Evolutionary conservation across 2,113 vertebrate species (phyloP).

Genomic region (Chamaetylas fuelleborni): DNA sequence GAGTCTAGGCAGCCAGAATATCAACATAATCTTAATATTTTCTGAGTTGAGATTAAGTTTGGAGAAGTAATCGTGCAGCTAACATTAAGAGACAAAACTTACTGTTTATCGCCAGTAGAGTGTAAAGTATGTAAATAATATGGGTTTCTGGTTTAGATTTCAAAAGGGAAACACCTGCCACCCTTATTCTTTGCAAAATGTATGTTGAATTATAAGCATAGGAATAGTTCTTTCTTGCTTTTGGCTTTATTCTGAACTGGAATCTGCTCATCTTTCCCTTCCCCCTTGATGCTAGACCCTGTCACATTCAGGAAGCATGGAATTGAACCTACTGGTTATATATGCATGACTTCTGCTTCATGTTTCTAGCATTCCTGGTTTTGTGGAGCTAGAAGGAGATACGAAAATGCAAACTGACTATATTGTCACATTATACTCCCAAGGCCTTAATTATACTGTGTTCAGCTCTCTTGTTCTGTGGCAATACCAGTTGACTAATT

Average conservation of each 20-base stretch:
- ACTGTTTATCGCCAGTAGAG: neutral
- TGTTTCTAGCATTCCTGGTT: neutral
- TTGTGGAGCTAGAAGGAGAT: neutral
- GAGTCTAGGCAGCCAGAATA: neutral
- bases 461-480: neutral
- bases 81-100: neutral
- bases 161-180: neutral
- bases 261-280: neutral
- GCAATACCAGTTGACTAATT: neutral
- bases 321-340: neutral
- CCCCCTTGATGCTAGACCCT: neutral
- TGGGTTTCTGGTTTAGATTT: neutral
- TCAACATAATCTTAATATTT: neutral
- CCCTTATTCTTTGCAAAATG: neutral
- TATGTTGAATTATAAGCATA: neutral
- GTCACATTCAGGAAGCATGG: neutral
- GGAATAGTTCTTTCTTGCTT: neutral
- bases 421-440: neutral
- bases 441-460: neutral
- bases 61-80: neutral
- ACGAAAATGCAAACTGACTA: neutral
- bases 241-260: neutral
- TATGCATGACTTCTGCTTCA: neutral
- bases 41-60: neutral
- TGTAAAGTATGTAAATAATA: neutral